Evolutionary conservation across 2,888 invertebrate genomes (phyloP).

Genomic region (Acanthacorydalis orientalis): DNA sequence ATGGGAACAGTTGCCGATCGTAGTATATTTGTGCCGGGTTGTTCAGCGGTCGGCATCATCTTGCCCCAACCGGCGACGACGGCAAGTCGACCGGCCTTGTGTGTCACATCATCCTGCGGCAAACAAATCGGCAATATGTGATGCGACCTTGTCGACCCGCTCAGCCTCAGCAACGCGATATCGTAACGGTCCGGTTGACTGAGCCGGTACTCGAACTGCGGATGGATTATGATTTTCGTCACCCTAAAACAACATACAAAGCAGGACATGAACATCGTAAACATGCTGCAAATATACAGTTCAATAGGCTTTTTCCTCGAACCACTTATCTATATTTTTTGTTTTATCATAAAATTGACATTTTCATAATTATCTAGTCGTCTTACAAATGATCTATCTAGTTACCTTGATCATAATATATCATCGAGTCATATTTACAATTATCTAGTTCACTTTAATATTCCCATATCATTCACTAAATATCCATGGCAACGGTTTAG

Average conservation of each 20-base stretch:
- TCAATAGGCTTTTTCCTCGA: too few relatives aligned
- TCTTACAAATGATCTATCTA: too few relatives aligned
- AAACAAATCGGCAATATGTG: conserved; percentile 69
- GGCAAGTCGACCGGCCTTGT: conserved; percentile 35
- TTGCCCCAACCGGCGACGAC: conserved; percentile 76
- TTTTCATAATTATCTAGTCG: too few relatives aligned
- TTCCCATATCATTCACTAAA: too few relatives aligned
- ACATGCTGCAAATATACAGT: too few relatives aligned
- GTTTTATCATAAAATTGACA: too few relatives aligned
- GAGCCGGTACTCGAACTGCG: conserved; percentile 60
- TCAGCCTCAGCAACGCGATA: conserved; percentile 41
- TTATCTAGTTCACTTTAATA: too few relatives aligned
- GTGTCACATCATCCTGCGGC: conserved; percentile 26
- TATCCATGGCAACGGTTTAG: too few relatives aligned
- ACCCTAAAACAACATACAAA: conserved; percentile 30
- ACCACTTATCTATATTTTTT: too few relatives aligned
- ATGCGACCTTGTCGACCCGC: conserved; percentile 12
- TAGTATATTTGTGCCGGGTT: conserved; percentile 64
- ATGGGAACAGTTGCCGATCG: conserved; percentile 70
- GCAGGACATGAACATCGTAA: too few relatives aligned
- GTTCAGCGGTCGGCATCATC: conserved; percentile 51
- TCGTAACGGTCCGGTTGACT: conserved; percentile 74
- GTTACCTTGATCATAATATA: too few relatives aligned
- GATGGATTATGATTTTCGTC: conserved; percentile 58
- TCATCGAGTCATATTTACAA: too few relatives aligned